Evolutionary conservation across 2,888 invertebrate species (phyloP).

Genomic region (Ctenicera cuprea): DNA sequence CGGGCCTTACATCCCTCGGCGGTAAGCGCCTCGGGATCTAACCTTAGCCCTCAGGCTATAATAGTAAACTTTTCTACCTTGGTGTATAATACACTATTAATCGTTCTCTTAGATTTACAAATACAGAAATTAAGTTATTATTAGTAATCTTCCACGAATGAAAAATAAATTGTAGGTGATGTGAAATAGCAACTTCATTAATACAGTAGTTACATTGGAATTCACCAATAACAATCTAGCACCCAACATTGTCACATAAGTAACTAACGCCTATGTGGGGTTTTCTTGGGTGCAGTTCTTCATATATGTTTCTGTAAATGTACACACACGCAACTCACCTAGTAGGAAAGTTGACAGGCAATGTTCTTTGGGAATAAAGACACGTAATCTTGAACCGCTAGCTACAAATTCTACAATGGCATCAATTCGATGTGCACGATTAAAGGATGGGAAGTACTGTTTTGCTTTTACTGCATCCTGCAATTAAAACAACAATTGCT

Average conservation of each 20-base stretch:
- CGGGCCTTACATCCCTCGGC: too few species aligned
- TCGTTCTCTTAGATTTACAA: too few species aligned
- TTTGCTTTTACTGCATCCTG: conserved; percentile 89
- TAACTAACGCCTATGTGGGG: conserved; percentile 27
- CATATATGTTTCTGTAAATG: not conserved
- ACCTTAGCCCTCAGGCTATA: too few species aligned
- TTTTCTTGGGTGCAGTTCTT: conserved; percentile 46
- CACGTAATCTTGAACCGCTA: conserved; percentile 93
- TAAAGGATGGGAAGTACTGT: conserved; percentile 95
- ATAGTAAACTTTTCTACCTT: too few species aligned
- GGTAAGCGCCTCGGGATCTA: too few species aligned
- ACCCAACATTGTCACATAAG: conserved; percentile 45
- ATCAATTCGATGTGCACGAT: conserved; percentile 91
- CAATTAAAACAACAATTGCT: conserved; percentile 61
- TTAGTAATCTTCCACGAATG: too few species aligned
- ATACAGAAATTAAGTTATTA: too few species aligned
- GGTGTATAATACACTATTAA: too few species aligned
- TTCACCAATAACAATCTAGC: conserved; percentile 51
- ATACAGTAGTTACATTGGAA: conserved; percentile 48
- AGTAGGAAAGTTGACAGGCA: conserved; percentile 96
- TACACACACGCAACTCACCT: conserved; percentile 75
- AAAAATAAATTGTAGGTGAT: conserved; percentile 4
- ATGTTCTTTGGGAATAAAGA: conserved; percentile 96
- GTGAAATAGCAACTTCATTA: conserved; percentile 44
- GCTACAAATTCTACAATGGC: conserved; percentile 98